phyloP scores from a whole-genome alignment of 2,113 vertebrate species.

The Megaptera novaeangliae region DNA sequence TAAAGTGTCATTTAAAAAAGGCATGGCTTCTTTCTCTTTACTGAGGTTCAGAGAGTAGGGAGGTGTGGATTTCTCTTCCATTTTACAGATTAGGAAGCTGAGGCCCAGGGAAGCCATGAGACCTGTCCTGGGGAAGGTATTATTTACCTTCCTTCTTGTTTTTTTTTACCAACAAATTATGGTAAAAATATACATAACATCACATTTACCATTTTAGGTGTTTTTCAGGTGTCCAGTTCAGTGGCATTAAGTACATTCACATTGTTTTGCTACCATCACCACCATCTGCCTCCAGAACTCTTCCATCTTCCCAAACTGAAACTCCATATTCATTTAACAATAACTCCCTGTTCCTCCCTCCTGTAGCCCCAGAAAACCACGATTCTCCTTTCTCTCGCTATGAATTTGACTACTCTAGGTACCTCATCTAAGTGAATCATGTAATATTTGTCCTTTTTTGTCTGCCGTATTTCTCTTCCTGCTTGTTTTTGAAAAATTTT shows the following conservation, averaged over 20 bases:
- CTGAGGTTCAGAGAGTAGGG: not conserved
- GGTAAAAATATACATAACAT: not conserved
- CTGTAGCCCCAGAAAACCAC: not conserved
- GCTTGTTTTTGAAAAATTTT: not conserved
- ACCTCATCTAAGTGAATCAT: not conserved
- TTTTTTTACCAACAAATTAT: not conserved
- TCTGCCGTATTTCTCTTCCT: not conserved
- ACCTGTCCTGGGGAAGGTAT: not conserved
- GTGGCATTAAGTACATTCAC: not conserved
- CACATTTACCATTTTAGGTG: not conserved
- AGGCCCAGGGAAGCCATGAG: not conserved
- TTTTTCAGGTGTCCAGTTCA: not conserved
- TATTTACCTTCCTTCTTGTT: not conserved
- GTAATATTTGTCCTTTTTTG: not conserved
- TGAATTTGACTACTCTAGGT: not conserved
- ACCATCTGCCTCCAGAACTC: not conserved
- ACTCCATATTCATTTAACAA: not conserved
- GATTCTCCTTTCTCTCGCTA: not conserved
- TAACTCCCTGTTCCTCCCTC: not conserved
- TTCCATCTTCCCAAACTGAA: not conserved
- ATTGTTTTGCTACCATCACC: fast-evolving
- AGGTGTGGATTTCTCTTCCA: not conserved
- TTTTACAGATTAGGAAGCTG: not conserved
- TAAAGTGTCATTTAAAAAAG: not conserved
- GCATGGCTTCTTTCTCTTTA: not conserved